Evolutionary conservation across 2,888 invertebrate genomes (phyloP).

Genomic region (Achlya flavicornis): DNA sequence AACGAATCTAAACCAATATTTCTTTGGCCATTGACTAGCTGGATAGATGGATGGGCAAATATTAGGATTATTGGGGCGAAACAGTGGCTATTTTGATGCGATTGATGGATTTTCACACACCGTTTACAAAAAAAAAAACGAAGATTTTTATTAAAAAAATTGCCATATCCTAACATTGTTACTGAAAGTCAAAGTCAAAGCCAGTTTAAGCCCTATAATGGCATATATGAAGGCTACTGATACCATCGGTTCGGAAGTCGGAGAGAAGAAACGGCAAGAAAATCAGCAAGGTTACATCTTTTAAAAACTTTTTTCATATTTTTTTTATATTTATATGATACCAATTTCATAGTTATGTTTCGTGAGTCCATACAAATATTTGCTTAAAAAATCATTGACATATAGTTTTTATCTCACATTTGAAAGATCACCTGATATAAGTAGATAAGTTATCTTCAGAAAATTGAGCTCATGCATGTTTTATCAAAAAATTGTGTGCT

Average conservation of each 20-base stretch:
- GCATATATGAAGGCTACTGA: too few species aligned
- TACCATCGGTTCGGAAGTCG: too few species aligned
- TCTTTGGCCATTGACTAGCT: neutral
- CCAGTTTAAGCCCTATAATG: too few species aligned
- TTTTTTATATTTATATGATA: too few species aligned
- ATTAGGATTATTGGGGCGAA: neutral
- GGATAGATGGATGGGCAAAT: neutral
- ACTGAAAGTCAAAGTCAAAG: too few species aligned
- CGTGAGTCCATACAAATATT: neutral
- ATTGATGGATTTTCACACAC: neutral
- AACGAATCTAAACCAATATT: constrained; percentile 1
- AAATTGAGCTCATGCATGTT: neutral
- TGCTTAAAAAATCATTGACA: neutral
- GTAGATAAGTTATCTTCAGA: neutral
- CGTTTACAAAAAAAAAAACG: too few species aligned
- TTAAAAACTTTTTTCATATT: too few species aligned
- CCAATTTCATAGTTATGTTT: neutral
- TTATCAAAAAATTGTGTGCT: neutral
- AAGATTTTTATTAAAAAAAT: too few species aligned
- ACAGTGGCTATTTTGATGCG: neutral
- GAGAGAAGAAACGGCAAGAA: too few species aligned
- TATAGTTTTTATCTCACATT: neutral
- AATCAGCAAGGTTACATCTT: too few species aligned
- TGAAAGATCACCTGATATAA: constrained; percentile 2
- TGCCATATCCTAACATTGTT: too few species aligned